Evolutionary conservation across 2,888 invertebrate species (phyloP), one percentile per base, ranked within the genome.

Genomic region (Stenolophus ochropezus): DNA sequence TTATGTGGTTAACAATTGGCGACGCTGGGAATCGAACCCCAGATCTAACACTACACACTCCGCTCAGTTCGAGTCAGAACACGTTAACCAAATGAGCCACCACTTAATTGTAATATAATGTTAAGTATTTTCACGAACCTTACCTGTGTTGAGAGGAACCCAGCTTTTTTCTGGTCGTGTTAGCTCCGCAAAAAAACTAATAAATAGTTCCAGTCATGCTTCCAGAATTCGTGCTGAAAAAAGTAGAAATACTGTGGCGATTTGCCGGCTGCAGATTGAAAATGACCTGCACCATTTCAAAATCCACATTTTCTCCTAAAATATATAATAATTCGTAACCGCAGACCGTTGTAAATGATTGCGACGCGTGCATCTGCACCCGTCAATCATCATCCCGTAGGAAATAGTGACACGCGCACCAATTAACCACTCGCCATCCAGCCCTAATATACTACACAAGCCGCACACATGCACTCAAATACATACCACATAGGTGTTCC

Each of bases 141-240:
- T n/a, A n/a, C n/a, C n/a, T n/a, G n/a, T n/a, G n/a, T n/a, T n/a
- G n/a, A n/a, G n/a, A n/a, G n/a, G n/a, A n/a, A n/a, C n/a, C n/a
- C 51, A 51, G 4, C 18, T 51, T 16, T 16, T 16, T n/a, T 16
- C 0, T 16, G 8, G 8, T 1, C 51, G 4, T 51, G 8, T 51
- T 16, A 51, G 2, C 51, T 33, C 51, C 11, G 49, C 11, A 49
- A 27, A 27, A 18, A 18, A 61, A 25, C n/a, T 61, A 61, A 61
- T 61, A 61, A 61, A 61, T 61, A 61, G 61, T 61, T 61, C 61
- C 61, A 61, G 61, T 61, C 61, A 61, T 61, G 61, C 61, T 61
- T 61, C 5, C 8, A 18, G 6, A 56, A 56, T 20, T 21, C 21
- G 20, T 18, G 8, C 56, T 5, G 56, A 61, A 61, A 61, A 58